Evolutionary conservation across 2,797 vertebrate genomes (phyloP).

Genomic region (Lepus oiostolus): DNA sequence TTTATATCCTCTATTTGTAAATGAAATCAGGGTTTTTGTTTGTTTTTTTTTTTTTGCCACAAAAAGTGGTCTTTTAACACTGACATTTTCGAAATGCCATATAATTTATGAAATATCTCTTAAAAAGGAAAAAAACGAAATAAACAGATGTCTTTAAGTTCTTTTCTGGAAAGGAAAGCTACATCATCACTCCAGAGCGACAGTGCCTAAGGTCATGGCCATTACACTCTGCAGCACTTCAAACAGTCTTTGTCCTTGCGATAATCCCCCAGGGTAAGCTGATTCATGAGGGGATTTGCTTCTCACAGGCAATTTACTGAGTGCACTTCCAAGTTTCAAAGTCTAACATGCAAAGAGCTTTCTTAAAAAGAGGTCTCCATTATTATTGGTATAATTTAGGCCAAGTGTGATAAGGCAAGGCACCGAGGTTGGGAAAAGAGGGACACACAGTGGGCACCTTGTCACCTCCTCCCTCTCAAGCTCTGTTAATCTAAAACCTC

Average conservation of each 20-base stretch:
- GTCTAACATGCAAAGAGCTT: constrained; percentile 48
- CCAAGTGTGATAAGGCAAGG: background rate
- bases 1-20: constrained; percentile 27
- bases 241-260: constrained; percentile 46
- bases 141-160: constrained; percentile 14
- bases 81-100: constrained; percentile 43
- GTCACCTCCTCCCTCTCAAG: background rate
- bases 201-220: constrained; percentile 33
- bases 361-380: constrained; percentile 54
- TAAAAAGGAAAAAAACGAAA: constrained; percentile 49
- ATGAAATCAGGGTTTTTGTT: background rate
- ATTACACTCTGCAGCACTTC: constrained; percentile 26
- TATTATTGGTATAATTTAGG: constrained; percentile 10
- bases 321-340: constrained; percentile 41
- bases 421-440: background rate
- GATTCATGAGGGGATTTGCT: constrained; percentile 62
- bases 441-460: background rate
- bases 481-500: background rate
- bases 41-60: constrained; percentile 29
- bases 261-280: constrained; percentile 67
- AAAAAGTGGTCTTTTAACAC: constrained; percentile 23
- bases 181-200: background rate
- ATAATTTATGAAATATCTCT: constrained; percentile 51
- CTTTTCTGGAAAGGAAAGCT: constrained; percentile 51
- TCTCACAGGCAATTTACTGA: constrained; percentile 49